phyloP scores from a whole-genome alignment of 2,888 invertebrate species.

The Mimumesa dahlbomi region DNA sequence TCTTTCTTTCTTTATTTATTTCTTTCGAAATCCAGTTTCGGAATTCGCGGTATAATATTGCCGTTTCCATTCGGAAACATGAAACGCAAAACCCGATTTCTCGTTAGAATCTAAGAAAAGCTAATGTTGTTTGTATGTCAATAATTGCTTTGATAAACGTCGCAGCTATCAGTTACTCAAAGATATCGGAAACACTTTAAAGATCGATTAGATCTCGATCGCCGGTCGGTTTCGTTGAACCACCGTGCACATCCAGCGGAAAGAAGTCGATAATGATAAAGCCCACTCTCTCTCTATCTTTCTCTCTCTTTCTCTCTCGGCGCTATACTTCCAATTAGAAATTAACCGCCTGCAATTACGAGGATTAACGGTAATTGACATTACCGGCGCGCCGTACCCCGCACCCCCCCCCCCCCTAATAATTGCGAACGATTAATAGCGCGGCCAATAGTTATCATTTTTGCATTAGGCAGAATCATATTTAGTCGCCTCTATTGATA shows the following conservation, averaged over 20 bases:
- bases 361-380: conserved; percentile 73
- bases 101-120: too few species aligned
- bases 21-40: too few species aligned
- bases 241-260: conserved; percentile 8
- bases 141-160: too few species aligned
- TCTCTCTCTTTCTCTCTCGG: too few species aligned
- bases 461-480: not conserved
- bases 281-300: conserved; percentile 38
- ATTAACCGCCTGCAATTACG: conserved; percentile 71
- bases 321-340: conserved; percentile 67
- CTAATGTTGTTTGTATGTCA: too few species aligned
- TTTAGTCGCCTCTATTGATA: not conserved
- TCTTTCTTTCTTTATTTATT: too few species aligned
- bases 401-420: conserved; percentile 50
- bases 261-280: conserved; percentile 54
- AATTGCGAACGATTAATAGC: conserved; percentile 62
- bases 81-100: too few species aligned
- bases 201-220: too few species aligned
- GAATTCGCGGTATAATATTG: too few species aligned
- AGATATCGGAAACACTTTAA: too few species aligned
- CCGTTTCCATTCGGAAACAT: too few species aligned
- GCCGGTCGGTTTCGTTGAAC: not conserved
- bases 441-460: conserved; percentile 21
- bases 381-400: conserved; percentile 59
- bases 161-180: too few species aligned